Evolutionary conservation across 2,888 invertebrate species (phyloP), one percentile per base, ranked within the genome.

Genomic region (Idaea biselata): DNA sequence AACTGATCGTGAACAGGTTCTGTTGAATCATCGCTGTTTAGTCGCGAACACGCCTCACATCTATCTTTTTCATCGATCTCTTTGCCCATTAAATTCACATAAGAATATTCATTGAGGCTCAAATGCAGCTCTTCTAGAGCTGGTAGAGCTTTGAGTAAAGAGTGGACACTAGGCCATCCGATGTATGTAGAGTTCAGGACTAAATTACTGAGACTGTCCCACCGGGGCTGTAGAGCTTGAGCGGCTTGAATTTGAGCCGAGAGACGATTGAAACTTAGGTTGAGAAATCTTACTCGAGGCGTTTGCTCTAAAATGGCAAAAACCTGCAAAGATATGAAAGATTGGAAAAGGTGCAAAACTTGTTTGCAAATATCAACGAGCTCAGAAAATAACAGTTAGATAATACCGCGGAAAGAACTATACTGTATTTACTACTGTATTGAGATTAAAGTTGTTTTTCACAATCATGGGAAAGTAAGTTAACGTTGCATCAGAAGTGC

Each of bases 71-170:
- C 87, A 66, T 84, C 81, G 1, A 84, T 77, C 56, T 89, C 84
- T 63, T 85, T 76, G 7, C 88, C 90, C 63, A 94, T 94, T 58
- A 97, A 90, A 63, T 96, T 94, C 55, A 97, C 96, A 71, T 95
- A 94, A 31, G 94, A 94, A 85, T 97, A 98, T 82, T 97, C 96
- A 87, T 99, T 99, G 67, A 98, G 93, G 80, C 98, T 98, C 76
- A 99, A 91, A 88, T 99, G 98, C 70, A 99, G 93, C 88, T 99
- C 99, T 91, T 97, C 96, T 57, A 99, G 93, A 81, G 95, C 95
- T 63, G 96, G 96, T 68, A 97, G 93, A 78, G 95, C 94, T 77
- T 95, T 94, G 61, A 98, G 93, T 68, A 98, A 90, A 58, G 95
- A 94, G 75, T 95, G 95, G 56, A 98, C 95, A 73, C 96, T 96